These are phyloP conservation scores for Sapayoa aenigma DNA, from an alignment of 2,113 vertebrate genomes.

Conservation along the genomic window DNA sequence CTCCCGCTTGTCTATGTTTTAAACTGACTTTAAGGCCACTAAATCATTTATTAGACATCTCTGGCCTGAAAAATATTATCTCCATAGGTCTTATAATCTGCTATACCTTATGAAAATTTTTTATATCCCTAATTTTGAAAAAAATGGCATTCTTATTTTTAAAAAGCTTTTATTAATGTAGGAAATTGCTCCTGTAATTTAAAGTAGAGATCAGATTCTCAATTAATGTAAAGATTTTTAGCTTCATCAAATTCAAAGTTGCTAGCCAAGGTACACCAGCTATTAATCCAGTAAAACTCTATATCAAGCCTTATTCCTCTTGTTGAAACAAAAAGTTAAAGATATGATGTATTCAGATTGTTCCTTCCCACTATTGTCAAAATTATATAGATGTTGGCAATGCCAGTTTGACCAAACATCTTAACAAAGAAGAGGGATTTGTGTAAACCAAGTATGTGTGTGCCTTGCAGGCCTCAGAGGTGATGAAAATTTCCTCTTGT, in stretches of 20 bases:
- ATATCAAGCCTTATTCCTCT: neutral
- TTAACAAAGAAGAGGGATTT: constrained; percentile 5
- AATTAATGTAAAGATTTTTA: neutral
- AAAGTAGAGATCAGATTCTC: neutral
- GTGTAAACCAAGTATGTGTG: neutral
- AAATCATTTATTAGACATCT: neutral
- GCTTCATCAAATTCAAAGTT: neutral
- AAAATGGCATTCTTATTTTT: neutral
- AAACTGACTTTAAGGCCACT: neutral
- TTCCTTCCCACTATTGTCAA: neutral
- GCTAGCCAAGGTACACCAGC: neutral
- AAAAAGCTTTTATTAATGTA: neutral
- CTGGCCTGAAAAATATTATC: neutral
- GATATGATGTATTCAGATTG: neutral
- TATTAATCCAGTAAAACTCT: neutral
- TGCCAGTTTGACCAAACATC: neutral
- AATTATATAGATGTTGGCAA: neutral
- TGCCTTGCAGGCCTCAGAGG: constrained; percentile 38
- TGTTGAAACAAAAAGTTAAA: neutral
- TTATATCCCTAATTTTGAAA: neutral
- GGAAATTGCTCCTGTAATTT: neutral
- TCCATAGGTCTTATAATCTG: neutral
- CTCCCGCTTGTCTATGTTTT: neutral
- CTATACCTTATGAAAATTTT: neutral
- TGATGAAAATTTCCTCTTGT: constrained; percentile 61